A percentile compares a stretch with the other conserved stretches of the same genome.
Evolutionary conservation across 2,113 vertebrate genomes (phyloP).

Genomic region (Penelope pileata): DNA sequence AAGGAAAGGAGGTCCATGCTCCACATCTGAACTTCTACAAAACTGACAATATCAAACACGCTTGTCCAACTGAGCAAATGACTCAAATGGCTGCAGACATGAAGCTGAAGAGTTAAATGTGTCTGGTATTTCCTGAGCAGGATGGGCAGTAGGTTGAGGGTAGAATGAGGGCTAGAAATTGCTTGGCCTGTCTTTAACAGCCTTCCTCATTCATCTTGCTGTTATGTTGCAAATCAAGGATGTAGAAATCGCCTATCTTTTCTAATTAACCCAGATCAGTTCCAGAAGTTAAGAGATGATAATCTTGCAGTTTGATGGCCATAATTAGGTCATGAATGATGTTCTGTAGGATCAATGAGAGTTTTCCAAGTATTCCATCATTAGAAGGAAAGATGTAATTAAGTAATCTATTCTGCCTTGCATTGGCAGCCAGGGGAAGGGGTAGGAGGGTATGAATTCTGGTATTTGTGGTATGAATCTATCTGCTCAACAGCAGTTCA

Average conservation of each 20-base stretch:
- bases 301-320: slow-evolving; percentile 7
- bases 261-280: slow-evolving; percentile 57
- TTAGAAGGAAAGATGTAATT: slow-evolving; percentile 67
- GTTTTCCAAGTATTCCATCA: slow-evolving; percentile 63
- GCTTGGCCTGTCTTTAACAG: slow-evolving; percentile 7
- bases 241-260: slow-evolving; percentile 37
- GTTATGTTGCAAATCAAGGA: slow-evolving; percentile 41
- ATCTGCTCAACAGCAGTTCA: not conserved
- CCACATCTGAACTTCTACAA: not conserved
- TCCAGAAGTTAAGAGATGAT: slow-evolving; percentile 41
- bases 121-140: slow-evolving; percentile 48
- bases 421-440: slow-evolving; percentile 26
- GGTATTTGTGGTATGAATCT: not conserved
- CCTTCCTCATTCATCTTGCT: slow-evolving; percentile 41
- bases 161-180: not conserved
- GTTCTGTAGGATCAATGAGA: slow-evolving; percentile 56
- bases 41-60: not conserved
- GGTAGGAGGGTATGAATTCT: slow-evolving; percentile 29
- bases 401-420: slow-evolving; percentile 30
- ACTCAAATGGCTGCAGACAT: slow-evolving; percentile 12
- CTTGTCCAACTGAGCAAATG: not conserved
- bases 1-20: not conserved
- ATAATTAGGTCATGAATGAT: slow-evolving; percentile 69
- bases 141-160: not conserved
- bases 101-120: not conserved